These are phyloP conservation scores for Empis livida DNA, from an alignment of 2,888 invertebrate species.

Conservation along the genomic window DNA sequence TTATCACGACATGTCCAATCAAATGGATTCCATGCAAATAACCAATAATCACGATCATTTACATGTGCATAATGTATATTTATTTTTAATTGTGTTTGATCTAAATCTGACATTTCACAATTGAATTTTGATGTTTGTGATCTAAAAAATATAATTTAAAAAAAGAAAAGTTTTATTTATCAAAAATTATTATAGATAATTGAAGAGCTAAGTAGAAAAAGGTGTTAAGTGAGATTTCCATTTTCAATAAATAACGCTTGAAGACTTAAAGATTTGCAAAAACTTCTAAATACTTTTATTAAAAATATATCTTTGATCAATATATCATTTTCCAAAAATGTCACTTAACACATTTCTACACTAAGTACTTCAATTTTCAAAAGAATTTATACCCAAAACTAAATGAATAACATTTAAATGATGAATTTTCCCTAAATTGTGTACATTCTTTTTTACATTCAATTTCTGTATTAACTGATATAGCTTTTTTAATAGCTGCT, in stretches of 20 bases:
- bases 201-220: too few species aligned
- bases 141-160: slow-evolving; percentile 13
- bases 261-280: too few species aligned
- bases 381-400: slow-evolving; percentile 68
- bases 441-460: slow-evolving; percentile 61
- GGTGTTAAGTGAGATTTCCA: too few species aligned
- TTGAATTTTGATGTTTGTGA: slow-evolving; percentile 38
- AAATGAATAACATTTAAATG: slow-evolving; percentile 62
- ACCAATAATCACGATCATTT: slow-evolving; percentile 50
- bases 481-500: slow-evolving; percentile 48
- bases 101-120: slow-evolving; percentile 65
- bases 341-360: too few species aligned
- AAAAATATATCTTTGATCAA: too few species aligned
- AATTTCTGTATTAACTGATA: slow-evolving; percentile 49
- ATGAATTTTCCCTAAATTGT: slow-evolving; percentile 36
- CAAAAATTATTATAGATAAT: too few species aligned
- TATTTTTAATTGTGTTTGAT: slow-evolving; percentile 58
- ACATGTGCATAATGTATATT: slow-evolving; percentile 56
- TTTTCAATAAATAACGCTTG: too few species aligned
- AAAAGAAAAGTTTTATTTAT: too few species aligned
- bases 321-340: too few species aligned
- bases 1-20: slow-evolving; percentile 53
- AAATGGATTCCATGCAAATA: slow-evolving; percentile 67
- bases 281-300: too few species aligned
- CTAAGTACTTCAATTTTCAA: too few species aligned